These are phyloP conservation scores for Yasuhikotakia modesta DNA, from an alignment of 2,797 vertebrate genomes.

Conservation along the genomic window DNA sequence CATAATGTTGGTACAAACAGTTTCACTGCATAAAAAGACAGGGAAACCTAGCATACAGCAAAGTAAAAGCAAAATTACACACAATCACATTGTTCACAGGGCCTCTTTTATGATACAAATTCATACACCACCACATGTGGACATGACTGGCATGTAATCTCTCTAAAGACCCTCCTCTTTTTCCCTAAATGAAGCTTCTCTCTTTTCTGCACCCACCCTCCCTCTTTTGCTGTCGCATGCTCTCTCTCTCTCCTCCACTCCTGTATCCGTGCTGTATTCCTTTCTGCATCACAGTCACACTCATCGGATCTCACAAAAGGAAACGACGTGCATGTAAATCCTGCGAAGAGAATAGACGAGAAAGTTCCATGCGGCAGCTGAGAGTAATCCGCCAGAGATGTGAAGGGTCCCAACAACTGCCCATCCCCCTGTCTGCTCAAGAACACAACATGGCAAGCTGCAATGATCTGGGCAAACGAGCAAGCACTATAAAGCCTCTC, in stretches of 20 bases:
- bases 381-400: slow-evolving; percentile 47
- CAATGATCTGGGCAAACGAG: slow-evolving; percentile 58
- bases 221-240: slow-evolving; percentile 15
- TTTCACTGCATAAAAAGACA: slow-evolving; percentile 10
- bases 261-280: slow-evolving; percentile 43
- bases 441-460: slow-evolving; percentile 52
- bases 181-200: slow-evolving; percentile 60
- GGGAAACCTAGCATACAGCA: slow-evolving; percentile 5
- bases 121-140: slow-evolving; percentile 43
- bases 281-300: slow-evolving; percentile 52
- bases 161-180: slow-evolving; percentile 59
- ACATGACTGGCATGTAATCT: slow-evolving; percentile 52
- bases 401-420: slow-evolving; percentile 48
- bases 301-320: slow-evolving; percentile 46
- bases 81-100: slow-evolving; percentile 31
- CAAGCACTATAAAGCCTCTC: slow-evolving; percentile 46
- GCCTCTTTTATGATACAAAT: slow-evolving; percentile 19
- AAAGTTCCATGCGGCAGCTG: slow-evolving; percentile 53
- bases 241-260: slow-evolving; percentile 22
- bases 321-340: slow-evolving; percentile 43
- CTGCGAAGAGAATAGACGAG: slow-evolving; percentile 35
- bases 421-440: slow-evolving; percentile 39
- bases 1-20: slow-evolving; percentile 15
- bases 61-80: slow-evolving; percentile 42
- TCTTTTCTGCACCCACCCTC: slow-evolving; percentile 38